Base-by-base conservation (phyloP, 92 coral and sea anemone species). In the Porites rus region DNA sequence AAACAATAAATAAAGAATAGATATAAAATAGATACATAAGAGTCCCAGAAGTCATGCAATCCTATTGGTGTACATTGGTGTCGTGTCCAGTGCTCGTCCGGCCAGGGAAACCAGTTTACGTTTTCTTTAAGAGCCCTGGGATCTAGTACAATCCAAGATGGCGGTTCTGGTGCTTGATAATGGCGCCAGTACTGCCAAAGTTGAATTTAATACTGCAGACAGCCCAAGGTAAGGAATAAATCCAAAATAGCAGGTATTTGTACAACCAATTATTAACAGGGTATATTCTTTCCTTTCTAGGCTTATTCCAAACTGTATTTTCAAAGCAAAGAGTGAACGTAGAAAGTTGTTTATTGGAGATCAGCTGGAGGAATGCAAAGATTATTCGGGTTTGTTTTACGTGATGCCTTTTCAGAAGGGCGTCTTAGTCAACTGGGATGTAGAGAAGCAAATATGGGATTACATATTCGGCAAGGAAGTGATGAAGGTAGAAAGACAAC, bases 381-480 rank as follows among this genome's bases (percentile, higher is more conserved):
- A 97, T 81, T 97, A 88, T 83, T 97, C 98, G 11, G 98, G 98
- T 11, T 83, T 97, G 54, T 97, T 93, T 83, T 97, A 93, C 78
- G 93, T 97, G 10, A 84, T 97, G n/a, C 98, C 99, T 1, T 95
- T 97, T 76, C 95, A 94, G 65, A 97, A 97, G 82, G 99, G 99
- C 14, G 90, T 92, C 75, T 79, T 97, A n/a, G 92, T 97, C 9
- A 97, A 97, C 92, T 97, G 99, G 99, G 98, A 94, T 78, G 80
- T 93, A n/a, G 98, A 97, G 74, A 97, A 97, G 69, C 99, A 97
- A 76, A 91, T 97, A 67, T 97, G 99, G 99, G 99, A 97, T 86
- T 90, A 97, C 80, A 88, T 93, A 77, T 97, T 95, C 85, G 99
- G 99, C 18, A 95, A 95, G 87, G 99, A 97, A 12, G 92, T 90